Percentiles rank a stretch among this genome's conserved stretches.
Evolutionary conservation across 1,140 invertebrate species (phyloP).

Genomic region (Anagrus nilaparvatae): DNA sequence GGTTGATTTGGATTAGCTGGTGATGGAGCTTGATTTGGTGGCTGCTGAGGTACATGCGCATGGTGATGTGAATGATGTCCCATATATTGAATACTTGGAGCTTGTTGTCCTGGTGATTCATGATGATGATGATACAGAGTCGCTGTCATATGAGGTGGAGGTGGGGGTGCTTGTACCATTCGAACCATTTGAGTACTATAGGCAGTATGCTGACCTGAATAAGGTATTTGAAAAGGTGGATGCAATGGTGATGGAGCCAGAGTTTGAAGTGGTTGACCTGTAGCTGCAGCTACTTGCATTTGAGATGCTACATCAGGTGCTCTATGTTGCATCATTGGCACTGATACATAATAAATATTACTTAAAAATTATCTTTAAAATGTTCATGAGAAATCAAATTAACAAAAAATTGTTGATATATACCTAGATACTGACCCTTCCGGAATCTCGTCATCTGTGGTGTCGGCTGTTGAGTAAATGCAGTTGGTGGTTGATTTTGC

Average conservation of each 20-base stretch:
- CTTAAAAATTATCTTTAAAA: neutral
- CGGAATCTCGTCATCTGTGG: constrained; percentile 41
- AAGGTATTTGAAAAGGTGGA: constrained; percentile 53
- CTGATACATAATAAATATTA: constrained; percentile 31
- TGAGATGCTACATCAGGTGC: constrained; percentile 53
- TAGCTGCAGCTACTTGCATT: constrained; percentile 66
- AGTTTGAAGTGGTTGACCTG: constrained; percentile 72
- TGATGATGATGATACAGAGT: constrained; percentile 50
- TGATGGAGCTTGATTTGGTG: constrained; percentile 52
- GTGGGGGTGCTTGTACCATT: constrained; percentile 37
- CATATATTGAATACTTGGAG: constrained; percentile 49
- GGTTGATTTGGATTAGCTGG: constrained; percentile 50
- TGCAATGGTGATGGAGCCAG: constrained; percentile 55
- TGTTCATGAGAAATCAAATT: neutral
- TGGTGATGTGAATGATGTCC: constrained; percentile 41
- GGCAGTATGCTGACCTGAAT: constrained; percentile 44
- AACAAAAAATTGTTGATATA: constrained; percentile 1
- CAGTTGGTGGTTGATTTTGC: constrained; percentile 39
- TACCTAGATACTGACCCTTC: constrained; percentile 37
- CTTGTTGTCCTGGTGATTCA: constrained; percentile 44
- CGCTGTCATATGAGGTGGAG: constrained; percentile 43
- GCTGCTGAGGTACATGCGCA: constrained; percentile 40
- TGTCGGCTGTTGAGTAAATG: constrained; percentile 42
- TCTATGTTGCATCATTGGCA: constrained; percentile 49
- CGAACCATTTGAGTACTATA: constrained; percentile 43